Conservation (phyloP, 2,797 vertebrate species). For the Phataginus tetradactyla region DNA sequence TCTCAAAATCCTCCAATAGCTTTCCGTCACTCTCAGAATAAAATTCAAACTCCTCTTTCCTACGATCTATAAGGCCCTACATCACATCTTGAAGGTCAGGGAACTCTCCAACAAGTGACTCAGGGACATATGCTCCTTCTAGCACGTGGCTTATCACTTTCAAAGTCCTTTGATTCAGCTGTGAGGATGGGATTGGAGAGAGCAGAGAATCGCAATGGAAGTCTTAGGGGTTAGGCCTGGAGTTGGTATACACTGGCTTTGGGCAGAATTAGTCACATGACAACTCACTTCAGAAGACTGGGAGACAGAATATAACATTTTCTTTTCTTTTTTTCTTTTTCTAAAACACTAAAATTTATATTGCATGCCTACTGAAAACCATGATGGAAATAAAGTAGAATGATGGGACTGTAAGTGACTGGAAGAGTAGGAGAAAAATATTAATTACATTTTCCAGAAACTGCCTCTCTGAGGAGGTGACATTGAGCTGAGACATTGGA, state of each 20-base stretch:
- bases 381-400: not conserved
- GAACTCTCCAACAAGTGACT: not conserved
- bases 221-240: not conserved
- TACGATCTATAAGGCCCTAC: not conserved
- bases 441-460: not conserved
- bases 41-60: not conserved
- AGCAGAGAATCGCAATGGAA: not conserved
- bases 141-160: not conserved
- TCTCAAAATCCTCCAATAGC: not conserved
- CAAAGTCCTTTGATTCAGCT: not conserved
- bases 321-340: not conserved
- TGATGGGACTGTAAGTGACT: not conserved
- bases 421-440: not conserved
- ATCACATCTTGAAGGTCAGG: not conserved
- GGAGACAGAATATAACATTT: not conserved
- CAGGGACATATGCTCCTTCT: not conserved
- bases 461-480: not conserved
- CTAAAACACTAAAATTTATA: not conserved
- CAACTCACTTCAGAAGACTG: not conserved
- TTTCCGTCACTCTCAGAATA: not conserved
- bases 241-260: not conserved
- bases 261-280: not conserved
- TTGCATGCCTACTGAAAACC: not conserved
- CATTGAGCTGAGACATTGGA: not conserved
- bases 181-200: not conserved